Evolutionary conservation across 2,888 invertebrate species (phyloP).

Genomic region (Zhengitettix transpicula): DNA sequence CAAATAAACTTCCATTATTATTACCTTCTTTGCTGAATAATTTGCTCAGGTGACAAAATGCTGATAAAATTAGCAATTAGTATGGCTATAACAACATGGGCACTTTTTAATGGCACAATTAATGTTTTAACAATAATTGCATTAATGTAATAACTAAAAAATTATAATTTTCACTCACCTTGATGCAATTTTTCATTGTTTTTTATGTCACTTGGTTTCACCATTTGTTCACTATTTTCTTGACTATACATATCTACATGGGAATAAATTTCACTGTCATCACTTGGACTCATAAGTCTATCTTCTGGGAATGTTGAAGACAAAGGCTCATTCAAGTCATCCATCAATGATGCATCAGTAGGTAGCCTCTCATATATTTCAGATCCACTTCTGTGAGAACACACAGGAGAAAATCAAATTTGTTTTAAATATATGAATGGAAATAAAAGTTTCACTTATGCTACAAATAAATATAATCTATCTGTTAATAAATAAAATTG

Average conservation of each 20-base stretch:
- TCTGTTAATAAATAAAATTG: too few relatives aligned
- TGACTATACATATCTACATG: slow-evolving; percentile 46
- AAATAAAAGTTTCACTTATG: background rate
- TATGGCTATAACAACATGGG: too few relatives aligned
- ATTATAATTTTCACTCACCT: slow-evolving; percentile 25
- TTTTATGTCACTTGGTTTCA: slow-evolving; percentile 29
- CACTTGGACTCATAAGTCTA: slow-evolving; percentile 38
- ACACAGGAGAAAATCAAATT: background rate
- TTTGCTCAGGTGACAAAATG: too few relatives aligned
- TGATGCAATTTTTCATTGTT: slow-evolving; percentile 30
- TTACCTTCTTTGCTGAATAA: too few relatives aligned
- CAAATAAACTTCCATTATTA: too few relatives aligned
- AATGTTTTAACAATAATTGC: too few relatives aligned
- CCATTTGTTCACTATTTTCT: slow-evolving; percentile 31
- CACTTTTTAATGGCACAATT: too few relatives aligned
- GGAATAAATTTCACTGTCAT: slow-evolving; percentile 49
- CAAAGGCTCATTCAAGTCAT: slow-evolving; percentile 22
- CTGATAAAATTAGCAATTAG: too few relatives aligned
- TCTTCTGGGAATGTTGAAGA: slow-evolving; percentile 33
- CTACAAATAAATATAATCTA: too few relatives aligned
- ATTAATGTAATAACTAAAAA: too few relatives aligned
- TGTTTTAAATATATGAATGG: background rate
- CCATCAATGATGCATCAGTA: slow-evolving; percentile 28
- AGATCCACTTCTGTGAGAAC: slow-evolving; percentile 34
- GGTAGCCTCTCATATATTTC: slow-evolving; percentile 50